A percentile compares a stretch with the other conserved stretches of the same genome.
These are phyloP conservation scores for Dyspetes luteomarginatus DNA, from an alignment of 2,888 invertebrate species.

Conservation along the genomic window DNA sequence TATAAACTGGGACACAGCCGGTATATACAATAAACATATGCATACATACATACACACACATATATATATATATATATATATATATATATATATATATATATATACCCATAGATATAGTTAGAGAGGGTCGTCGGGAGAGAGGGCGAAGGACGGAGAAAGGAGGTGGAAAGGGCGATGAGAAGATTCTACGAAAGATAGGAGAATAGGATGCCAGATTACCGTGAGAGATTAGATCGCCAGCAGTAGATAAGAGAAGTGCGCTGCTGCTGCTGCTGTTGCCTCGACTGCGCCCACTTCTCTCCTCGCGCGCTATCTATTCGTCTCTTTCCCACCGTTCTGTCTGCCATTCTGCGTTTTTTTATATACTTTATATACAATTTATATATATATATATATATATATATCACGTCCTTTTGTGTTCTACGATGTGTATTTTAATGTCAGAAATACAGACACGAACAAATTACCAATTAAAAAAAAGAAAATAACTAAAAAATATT, in stretches of 20 bases:
- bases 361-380: slow-evolving; percentile 43
- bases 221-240: slow-evolving; percentile 80
- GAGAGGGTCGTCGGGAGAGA: slow-evolving; percentile 64
- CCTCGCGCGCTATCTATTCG: slow-evolving; percentile 40
- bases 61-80: not conserved
- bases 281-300: slow-evolving; percentile 75
- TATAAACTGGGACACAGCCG: slow-evolving; percentile 80
- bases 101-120: slow-evolving; percentile 41
- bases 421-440: slow-evolving; percentile 27
- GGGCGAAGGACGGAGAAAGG: slow-evolving; percentile 50
- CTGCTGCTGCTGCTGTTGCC: slow-evolving; percentile 65
- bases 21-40: not conserved
- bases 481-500: slow-evolving; percentile 1
- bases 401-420: too few species aligned
- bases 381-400: not conserved
- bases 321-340: slow-evolving; percentile 45
- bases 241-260: slow-evolving; percentile 73
- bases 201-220: slow-evolving; percentile 82
- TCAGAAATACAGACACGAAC: slow-evolving; percentile 58
- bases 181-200: slow-evolving; percentile 79
- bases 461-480: slow-evolving; percentile 49
- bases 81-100: not conserved
- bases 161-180: slow-evolving; percentile 65
- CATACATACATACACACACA: too few species aligned
- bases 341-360: slow-evolving; percentile 31